phyloP scores from a whole-genome alignment of 2,888 invertebrate genomes.

The Tortrix viridana region DNA sequence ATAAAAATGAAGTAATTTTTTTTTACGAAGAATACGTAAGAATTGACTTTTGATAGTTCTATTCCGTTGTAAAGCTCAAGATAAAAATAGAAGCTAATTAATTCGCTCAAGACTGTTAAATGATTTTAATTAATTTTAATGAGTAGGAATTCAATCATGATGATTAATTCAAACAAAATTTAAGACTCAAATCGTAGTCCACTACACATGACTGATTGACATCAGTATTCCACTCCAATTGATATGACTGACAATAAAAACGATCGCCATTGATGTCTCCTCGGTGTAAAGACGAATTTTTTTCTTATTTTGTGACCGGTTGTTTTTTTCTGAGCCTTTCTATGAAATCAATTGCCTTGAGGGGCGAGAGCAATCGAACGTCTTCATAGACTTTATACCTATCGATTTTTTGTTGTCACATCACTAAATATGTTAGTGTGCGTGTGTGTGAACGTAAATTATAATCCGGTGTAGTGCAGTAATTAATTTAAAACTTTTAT shows the following conservation, averaged over 20 bases:
- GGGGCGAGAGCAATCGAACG: conserved; percentile 12
- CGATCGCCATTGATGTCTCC: conserved; percentile 42
- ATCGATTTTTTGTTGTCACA: conserved; percentile 15
- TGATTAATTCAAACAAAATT: no score
- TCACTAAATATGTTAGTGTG: conserved; percentile 3
- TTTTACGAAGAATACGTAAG: no score
- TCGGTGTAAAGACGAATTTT: conserved; percentile 39
- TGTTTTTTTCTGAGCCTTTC: conserved; percentile 33
- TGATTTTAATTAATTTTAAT: no score
- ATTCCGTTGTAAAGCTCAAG: no score
- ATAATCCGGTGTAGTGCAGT: conserved; percentile 8
- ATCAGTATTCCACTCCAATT: conserved; percentile 49
- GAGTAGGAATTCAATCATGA: no score
- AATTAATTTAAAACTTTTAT: conserved; percentile 18
- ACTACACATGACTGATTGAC: conserved; percentile 36
- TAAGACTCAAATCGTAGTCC: background rate
- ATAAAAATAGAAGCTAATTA: no score
- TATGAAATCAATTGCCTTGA: conserved; percentile 25
- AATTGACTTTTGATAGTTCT: no score
- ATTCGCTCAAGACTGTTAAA: no score
- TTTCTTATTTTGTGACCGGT: conserved; percentile 12
- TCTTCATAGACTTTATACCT: conserved; percentile 25
- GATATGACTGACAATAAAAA: conserved; percentile 48
- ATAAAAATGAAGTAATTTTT: no score
- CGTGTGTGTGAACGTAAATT: conserved; percentile 4